Conservation (phyloP, 2,797 vertebrate species). For the Paramormyrops hopkinsi region DNA sequence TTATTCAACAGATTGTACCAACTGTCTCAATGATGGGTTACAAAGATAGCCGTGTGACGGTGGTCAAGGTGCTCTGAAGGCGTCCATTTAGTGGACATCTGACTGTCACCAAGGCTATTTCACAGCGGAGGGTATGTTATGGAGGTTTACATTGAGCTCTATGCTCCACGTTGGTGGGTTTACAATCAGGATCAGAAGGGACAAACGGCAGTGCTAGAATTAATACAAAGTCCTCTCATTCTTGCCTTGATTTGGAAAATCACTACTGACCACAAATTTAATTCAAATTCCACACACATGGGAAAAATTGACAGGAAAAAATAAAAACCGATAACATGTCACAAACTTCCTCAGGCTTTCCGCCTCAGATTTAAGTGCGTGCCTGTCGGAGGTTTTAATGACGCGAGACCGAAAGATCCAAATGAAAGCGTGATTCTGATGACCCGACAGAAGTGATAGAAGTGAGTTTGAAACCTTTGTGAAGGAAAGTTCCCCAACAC, state of each 20-base stretch:
- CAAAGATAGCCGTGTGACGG: not conserved
- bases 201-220: not conserved
- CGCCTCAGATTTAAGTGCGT: not conserved
- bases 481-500: not conserved
- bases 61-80: not conserved
- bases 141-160: not conserved
- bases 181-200: not conserved
- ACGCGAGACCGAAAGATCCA: not conserved
- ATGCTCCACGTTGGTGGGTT: not conserved
- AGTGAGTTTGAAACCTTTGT: not conserved
- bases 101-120: not conserved
- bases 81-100: not conserved
- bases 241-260: not conserved
- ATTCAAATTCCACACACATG: not conserved
- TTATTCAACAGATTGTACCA: not conserved
- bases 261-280: not conserved
- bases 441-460: not conserved
- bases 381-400: not conserved
- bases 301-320: not conserved
- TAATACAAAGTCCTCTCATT: not conserved
- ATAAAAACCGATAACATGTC: not conserved
- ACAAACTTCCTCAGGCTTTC: not conserved
- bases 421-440: not conserved
- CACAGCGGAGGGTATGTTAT: not conserved
- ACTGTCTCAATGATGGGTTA: not conserved